These are phyloP conservation scores for Pristionchus exspectatus DNA, from an alignment of 2,888 invertebrate genomes.

Conservation along the genomic window DNA sequence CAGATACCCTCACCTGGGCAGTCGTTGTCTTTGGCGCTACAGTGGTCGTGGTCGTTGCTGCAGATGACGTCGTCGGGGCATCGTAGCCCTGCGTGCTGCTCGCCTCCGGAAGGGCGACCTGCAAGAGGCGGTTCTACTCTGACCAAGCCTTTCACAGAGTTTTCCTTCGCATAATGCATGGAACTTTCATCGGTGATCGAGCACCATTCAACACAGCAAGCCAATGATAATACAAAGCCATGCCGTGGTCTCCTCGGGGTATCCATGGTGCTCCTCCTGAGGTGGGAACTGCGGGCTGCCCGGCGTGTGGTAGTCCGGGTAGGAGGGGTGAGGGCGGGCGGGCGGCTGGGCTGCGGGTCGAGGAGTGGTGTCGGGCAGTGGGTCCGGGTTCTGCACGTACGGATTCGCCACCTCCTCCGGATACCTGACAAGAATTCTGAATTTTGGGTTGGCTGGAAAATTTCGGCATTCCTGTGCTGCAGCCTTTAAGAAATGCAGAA, in stretches of 20 bases:
- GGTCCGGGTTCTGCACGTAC: conserved; percentile 24
- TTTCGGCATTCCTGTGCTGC: too few species aligned
- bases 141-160: too few species aligned
- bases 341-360: neutral
- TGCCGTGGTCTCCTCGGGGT: neutral
- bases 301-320: conserved; percentile 24
- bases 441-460: neutral
- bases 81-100: conserved; percentile 13
- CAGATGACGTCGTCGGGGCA: neutral
- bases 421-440: neutral
- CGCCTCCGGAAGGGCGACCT: neutral
- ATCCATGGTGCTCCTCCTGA: neutral
- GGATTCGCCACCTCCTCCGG: neutral
- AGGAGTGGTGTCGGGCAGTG: neutral
- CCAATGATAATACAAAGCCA: too few species aligned
- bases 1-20: neutral
- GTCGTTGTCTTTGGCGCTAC: neutral
- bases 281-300: conserved; percentile 26
- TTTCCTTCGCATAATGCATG: too few species aligned
- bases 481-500: too few species aligned
- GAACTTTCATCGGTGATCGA: too few species aligned
- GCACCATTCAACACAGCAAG: too few species aligned
- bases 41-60: neutral
- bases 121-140: neutral
- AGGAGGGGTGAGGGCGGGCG: neutral